Evolutionary conservation across 1,140 invertebrate genomes (phyloP).

Genomic region (Lucilia cuprina): DNA sequence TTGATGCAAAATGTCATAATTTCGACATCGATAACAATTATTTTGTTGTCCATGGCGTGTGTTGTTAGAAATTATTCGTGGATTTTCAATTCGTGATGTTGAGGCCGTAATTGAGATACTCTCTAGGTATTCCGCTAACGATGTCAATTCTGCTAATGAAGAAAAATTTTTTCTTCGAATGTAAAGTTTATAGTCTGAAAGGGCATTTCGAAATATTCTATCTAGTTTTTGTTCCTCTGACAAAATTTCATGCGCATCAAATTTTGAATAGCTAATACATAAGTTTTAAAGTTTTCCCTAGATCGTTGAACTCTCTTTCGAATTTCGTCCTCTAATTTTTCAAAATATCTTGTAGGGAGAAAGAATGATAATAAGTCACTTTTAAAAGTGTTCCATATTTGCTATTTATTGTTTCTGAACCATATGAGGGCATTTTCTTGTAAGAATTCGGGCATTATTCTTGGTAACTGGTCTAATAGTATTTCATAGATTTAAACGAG

Average conservation of each 20-base stretch:
- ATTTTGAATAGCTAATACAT: background rate
- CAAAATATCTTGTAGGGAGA: background rate
- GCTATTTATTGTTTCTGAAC: background rate
- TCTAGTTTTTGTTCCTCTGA: slow-evolving; percentile 5
- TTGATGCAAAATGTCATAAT: background rate
- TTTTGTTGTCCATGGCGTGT: background rate
- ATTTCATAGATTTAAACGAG: too few relatives aligned
- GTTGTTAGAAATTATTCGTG: too few relatives aligned
- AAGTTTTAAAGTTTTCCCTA: background rate
- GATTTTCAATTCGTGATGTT: background rate
- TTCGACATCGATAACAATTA: background rate
- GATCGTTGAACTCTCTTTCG: background rate
- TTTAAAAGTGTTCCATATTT: background rate
- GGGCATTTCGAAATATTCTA: background rate
- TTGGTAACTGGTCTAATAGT: too few relatives aligned
- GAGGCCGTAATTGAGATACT: background rate
- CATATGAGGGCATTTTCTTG: background rate
- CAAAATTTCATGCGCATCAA: background rate
- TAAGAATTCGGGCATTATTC: too few relatives aligned
- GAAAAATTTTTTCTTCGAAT: background rate
- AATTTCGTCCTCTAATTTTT: background rate
- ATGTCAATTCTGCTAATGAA: background rate
- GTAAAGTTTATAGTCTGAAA: background rate
- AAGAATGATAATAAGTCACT: background rate
- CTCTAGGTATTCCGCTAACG: background rate